A percentile compares a stretch with the other conserved stretches of the same genome.
Conservation (phyloP, 1,140 invertebrate genomes). For the Trissolcus basalis region DNA sequence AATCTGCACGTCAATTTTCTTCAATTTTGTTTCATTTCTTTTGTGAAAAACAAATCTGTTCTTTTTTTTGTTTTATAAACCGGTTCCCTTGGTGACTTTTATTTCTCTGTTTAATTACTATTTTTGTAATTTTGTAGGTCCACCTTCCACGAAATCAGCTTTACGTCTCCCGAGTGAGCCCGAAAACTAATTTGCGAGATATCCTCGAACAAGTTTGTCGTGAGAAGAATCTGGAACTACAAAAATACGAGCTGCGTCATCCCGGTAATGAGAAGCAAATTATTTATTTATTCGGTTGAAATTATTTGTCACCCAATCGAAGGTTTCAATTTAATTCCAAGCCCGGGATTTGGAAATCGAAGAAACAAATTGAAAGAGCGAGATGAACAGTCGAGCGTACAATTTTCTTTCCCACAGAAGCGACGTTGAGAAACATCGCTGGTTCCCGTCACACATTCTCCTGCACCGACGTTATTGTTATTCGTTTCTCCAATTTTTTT, state of each 20-base stretch:
- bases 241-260: constrained; percentile 87
- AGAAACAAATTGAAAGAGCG: no score
- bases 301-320: not conserved
- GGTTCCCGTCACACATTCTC: constrained; percentile 21
- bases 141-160: constrained; percentile 89
- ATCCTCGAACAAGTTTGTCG: constrained; percentile 84
- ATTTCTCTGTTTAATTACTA: no score
- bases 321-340: no score
- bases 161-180: constrained; percentile 84
- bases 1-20: no score
- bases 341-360: no score
- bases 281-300: constrained; percentile 1
- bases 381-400: no score
- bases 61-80: no score
- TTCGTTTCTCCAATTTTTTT: constrained; percentile 11
- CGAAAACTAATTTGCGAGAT: constrained; percentile 81
- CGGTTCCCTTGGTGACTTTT: no score
- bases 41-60: no score
- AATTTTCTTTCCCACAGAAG: constrained; percentile 16
- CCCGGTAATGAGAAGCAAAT: constrained; percentile 77
- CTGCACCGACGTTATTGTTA: constrained; percentile 5
- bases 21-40: no score
- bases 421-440: constrained; percentile 13
- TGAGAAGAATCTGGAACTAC: constrained; percentile 86
- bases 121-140: constrained; percentile 71